Base-by-base conservation (phyloP, 2,888 invertebrate species). In the Agrotis segetum region DNA sequence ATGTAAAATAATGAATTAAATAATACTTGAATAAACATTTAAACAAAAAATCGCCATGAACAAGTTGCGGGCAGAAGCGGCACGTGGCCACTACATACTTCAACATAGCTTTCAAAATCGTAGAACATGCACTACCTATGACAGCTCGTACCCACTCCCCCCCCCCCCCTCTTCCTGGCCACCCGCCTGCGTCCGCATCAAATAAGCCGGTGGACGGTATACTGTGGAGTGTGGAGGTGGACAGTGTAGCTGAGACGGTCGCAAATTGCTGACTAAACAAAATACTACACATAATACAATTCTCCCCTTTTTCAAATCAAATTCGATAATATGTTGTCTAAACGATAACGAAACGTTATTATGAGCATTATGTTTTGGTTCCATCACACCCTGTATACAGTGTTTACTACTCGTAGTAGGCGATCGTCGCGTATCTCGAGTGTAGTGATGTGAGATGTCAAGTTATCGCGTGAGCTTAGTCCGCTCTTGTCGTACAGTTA, bases 281-380 rank as follows among this genome's bases (percentile, higher is more conserved):
- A 70, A 52, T 75, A 47, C n/a, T 24, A 64, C 56, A 53, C 56
- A 53, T 49, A 21, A 69, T 58, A 50, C 19, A 6, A 62, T 52
- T 14, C 56, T 46, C 6, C 59, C 44, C 40, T 40, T 55, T 63
- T 52, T 63, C 46, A 47, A 69, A 66, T 60, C 49, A 56, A 63
- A 56, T 56, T 67, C 24, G 19, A 55, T 46, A 55, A 55, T 46
- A 55, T 24, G 52, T 24, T 65, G 46, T 58, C 9, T 29, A 62
- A 29, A 47, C 24, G 16, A 17, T 17, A 24, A 24, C 24, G 24
- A 24, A 24, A 14, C n/a, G 17, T 71, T 47, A 34, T 34, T 56
- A 69, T 71, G 24, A 19, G 1, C 17, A 24, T 14, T 24, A 9
- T 59, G 13, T 40, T 40, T 24, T 29, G 40, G 17, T 40, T 19